Conservation (phyloP, 2,113 vertebrate species). For the Ciconia boyciana region DNA sequence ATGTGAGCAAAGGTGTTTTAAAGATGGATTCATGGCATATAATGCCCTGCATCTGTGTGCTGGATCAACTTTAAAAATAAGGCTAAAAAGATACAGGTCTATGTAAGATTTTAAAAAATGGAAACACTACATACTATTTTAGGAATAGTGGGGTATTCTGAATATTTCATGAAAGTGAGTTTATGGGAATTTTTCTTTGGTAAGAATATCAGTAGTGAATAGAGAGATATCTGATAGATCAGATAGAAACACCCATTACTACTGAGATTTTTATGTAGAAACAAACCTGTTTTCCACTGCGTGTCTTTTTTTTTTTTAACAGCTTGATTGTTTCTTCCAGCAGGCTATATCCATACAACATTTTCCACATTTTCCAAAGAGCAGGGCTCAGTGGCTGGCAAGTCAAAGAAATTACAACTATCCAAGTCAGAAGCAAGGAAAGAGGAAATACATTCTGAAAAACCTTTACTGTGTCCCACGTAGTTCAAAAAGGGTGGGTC, state of each 20-base stretch:
- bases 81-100: background rate
- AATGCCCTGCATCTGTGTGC: background rate
- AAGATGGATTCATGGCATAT: background rate
- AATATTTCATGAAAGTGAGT: background rate
- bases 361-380: background rate
- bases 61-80: background rate
- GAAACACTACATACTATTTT: background rate
- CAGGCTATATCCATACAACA: background rate
- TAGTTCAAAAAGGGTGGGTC: background rate
- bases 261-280: background rate
- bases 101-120: background rate
- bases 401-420: background rate
- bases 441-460: background rate
- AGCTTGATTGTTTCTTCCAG: background rate
- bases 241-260: background rate
- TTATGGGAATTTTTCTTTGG: background rate
- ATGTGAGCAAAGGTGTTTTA: slow-evolving; percentile 16
- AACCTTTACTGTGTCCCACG: background rate
- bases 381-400: background rate
- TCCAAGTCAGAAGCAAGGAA: background rate
- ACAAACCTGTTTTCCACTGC: background rate
- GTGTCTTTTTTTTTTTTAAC: background rate
- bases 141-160: background rate
- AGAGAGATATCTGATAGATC: background rate
- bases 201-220: background rate